Evolutionary conservation across 2,113 vertebrate species (phyloP).

Genomic region (Synodontis membranacea): DNA sequence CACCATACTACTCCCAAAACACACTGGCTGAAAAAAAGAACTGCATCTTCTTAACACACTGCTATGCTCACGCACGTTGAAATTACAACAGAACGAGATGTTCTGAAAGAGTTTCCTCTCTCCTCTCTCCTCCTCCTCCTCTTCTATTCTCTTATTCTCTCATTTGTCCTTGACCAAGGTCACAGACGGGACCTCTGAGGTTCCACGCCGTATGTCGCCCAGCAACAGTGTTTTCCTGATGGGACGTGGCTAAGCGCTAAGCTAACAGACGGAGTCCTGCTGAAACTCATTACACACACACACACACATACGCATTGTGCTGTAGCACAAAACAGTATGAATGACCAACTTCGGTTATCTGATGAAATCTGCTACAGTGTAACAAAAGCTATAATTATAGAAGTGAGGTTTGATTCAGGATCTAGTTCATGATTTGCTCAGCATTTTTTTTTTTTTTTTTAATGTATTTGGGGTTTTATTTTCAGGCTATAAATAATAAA

Average conservation of each 20-base stretch:
- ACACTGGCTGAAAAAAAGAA: neutral
- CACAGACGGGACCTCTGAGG: constrained; percentile 58
- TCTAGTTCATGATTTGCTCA: neutral
- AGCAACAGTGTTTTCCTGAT: constrained; percentile 58
- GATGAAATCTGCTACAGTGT: neutral
- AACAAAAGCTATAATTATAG: neutral
- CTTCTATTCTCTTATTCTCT: neutral
- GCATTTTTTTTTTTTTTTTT: neutral
- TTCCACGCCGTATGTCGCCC: constrained; percentile 55
- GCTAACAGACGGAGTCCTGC: constrained; percentile 53
- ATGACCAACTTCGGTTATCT: neutral
- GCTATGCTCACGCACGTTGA: neutral
- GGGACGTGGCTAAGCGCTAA: constrained; percentile 43
- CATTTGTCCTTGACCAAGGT: constrained; percentile 61
- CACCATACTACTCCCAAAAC: neutral
- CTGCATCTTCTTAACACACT: neutral
- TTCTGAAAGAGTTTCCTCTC: neutral
- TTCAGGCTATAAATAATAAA: neutral
- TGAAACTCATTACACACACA: constrained; percentile 26
- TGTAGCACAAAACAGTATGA: neutral
- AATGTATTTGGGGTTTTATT: neutral
- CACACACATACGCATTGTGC: neutral
- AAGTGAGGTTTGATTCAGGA: neutral
- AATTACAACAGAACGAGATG: neutral
- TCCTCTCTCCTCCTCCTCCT: neutral